Percentiles rank a stretch among this genome's conserved stretches.
Evolutionary conservation across 2,888 invertebrate species (phyloP).

Genomic region (Masnerella sp.): DNA sequence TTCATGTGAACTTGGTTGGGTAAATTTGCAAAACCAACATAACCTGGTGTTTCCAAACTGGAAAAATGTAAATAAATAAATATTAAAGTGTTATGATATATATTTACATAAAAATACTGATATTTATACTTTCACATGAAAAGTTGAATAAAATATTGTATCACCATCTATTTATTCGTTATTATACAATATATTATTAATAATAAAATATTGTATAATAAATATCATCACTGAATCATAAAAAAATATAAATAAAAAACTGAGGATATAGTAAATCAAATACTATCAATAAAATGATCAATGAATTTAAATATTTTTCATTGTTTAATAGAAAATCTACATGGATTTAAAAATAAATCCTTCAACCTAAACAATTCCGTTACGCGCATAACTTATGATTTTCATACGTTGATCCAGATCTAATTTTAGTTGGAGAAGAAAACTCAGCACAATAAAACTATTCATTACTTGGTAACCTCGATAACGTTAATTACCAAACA

Average conservation of each 20-base stretch:
- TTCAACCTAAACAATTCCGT: conserved; percentile 7
- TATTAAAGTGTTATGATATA: background rate
- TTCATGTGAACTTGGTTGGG: conserved; percentile 98
- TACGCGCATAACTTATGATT: background rate
- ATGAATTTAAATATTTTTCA: too few relatives aligned
- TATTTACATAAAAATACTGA: background rate
- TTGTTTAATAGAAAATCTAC: too few relatives aligned
- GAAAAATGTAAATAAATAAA: conserved; percentile 83
- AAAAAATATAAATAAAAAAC: too few relatives aligned
- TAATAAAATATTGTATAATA: too few relatives aligned
- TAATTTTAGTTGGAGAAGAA: conserved; percentile 11
- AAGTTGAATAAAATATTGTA: too few relatives aligned
- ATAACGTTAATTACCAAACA: conserved; percentile 6
- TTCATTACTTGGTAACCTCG: conserved; percentile 12
- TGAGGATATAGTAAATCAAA: too few relatives aligned
- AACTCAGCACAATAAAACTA: conserved; percentile 6
- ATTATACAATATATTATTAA: too few relatives aligned
- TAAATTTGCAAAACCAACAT: conserved; percentile 96
- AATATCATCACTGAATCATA: too few relatives aligned
- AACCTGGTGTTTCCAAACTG: conserved; percentile 86
- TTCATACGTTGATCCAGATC: conserved; percentile 7
- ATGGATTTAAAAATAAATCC: background rate
- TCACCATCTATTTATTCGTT: too few relatives aligned
- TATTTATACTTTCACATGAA: background rate
- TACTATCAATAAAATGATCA: too few relatives aligned